Conservation (phyloP, 2,888 invertebrate species). For the Chalcis sispes region DNA sequence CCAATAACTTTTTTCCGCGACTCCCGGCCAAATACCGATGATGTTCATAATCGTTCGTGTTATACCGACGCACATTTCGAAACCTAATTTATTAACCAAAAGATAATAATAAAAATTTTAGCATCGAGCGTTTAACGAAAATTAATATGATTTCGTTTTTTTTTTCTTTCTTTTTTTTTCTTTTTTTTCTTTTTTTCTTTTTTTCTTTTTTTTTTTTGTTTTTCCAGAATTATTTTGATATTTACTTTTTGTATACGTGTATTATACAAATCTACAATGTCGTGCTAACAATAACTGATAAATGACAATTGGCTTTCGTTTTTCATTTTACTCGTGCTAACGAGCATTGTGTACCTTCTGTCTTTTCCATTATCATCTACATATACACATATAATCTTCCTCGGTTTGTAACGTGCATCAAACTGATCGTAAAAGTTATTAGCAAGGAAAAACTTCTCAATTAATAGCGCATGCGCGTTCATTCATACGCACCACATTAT, state of each 20-base stretch:
- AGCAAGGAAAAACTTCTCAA: conserved; percentile 18
- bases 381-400: background rate
- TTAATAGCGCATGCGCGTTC: background rate
- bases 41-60: conserved; percentile 26
- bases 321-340: too few relatives aligned
- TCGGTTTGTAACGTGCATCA: background rate
- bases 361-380: too few relatives aligned
- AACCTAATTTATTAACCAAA: conserved; percentile 23
- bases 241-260: too few relatives aligned
- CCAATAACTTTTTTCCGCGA: conserved; percentile 4
- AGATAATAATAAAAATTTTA: background rate
- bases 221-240: too few relatives aligned
- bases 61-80: conserved; percentile 35
- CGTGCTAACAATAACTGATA: too few relatives aligned
- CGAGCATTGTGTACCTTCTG: too few relatives aligned
- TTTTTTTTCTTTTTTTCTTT: too few relatives aligned
- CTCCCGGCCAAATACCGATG: conserved; percentile 41
- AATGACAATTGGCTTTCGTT: too few relatives aligned
- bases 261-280: too few relatives aligned
- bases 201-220: too few relatives aligned
- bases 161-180: too few relatives aligned
- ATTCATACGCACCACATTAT: background rate
- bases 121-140: background rate
- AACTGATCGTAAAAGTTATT: background rate
- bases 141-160: too few relatives aligned